Evolutionary conservation across 37 sponge, comb jelly and placozoan species (phyloP).

Genomic region (Tethya wilhelma): DNA sequence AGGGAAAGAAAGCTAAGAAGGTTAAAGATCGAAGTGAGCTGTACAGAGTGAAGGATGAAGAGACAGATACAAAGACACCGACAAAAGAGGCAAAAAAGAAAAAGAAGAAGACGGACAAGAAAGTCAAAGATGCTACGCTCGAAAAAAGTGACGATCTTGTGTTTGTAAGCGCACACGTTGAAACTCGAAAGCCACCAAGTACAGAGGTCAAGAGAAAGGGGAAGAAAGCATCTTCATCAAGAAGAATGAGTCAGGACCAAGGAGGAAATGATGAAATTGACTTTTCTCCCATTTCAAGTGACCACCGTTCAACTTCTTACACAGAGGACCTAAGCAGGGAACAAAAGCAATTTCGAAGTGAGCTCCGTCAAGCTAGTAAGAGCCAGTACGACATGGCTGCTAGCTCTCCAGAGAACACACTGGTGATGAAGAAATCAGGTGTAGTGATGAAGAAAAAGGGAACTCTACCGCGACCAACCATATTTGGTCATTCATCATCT

Average conservation of each 20-base stretch:
- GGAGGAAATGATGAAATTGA: background rate
- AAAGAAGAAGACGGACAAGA: background rate
- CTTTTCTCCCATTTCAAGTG: background rate
- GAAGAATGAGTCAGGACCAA: background rate
- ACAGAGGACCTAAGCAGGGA: background rate
- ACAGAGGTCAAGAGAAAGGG: too few species aligned
- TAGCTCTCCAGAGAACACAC: background rate
- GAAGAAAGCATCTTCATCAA: too few species aligned
- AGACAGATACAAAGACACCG: slow-evolving; percentile 10
- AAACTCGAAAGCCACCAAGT: too few species aligned
- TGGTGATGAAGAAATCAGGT: slow-evolving; percentile 24
- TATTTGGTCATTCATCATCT: slow-evolving; percentile 4
- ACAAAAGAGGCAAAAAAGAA: background rate
- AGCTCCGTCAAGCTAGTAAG: slow-evolving; percentile 29
- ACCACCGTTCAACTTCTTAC: background rate
- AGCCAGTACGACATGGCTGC: slow-evolving; percentile 4
- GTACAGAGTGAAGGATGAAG: background rate
- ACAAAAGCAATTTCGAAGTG: slow-evolving; percentile 2
- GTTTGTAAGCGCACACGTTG: too few species aligned
- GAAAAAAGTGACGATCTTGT: too few species aligned
- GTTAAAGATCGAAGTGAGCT: background rate
- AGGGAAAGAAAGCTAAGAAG: background rate
- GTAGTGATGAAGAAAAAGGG: background rate
- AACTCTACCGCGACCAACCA: slow-evolving; percentile 1
- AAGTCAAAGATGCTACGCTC: background rate